Conservation (phyloP, 2,797 vertebrate genomes). For the Oryzias sinensis region DNA sequence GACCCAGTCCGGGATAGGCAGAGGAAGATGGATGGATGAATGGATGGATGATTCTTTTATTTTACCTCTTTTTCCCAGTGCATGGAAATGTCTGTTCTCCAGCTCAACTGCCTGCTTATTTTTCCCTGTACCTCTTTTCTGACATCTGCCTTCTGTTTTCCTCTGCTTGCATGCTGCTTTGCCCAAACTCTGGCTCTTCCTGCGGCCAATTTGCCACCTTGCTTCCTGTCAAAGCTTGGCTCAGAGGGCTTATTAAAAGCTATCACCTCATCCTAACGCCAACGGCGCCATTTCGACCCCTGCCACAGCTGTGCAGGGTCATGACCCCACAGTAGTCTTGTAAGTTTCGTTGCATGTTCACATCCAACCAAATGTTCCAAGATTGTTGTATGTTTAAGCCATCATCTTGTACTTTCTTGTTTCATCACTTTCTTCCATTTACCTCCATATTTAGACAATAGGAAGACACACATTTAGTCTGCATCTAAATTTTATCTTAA, state of each 20-base stretch:
- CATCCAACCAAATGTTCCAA: no score
- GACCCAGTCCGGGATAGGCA: no score
- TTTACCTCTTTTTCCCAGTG: background rate
- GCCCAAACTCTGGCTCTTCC: conserved; percentile 45
- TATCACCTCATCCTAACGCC: conserved; percentile 53
- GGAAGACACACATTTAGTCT: no score
- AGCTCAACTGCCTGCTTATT: conserved; percentile 32
- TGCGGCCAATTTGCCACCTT: conserved; percentile 49
- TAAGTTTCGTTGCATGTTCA: conserved; percentile 49
- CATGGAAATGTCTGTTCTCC: conserved; percentile 23
- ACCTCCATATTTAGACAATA: no score
- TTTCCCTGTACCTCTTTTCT: conserved; percentile 29
- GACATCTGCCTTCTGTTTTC: conserved; percentile 45
- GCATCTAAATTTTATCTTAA: no score
- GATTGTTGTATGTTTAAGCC: no score
- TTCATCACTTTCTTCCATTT: background rate
- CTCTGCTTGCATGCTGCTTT: conserved; percentile 63
- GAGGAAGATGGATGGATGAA: no score
- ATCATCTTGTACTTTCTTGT: background rate
- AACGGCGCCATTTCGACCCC: conserved; percentile 41
- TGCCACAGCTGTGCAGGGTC: conserved; percentile 35
- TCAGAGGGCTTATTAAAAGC: conserved; percentile 53
- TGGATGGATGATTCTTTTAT: no score
- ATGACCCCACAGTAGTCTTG: conserved; percentile 50
- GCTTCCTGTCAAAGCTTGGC: conserved; percentile 52